These are phyloP conservation scores for Orbicella faveolata DNA, from an alignment of 64 coral and sea anemone species.

Conservation along the genomic window DNA sequence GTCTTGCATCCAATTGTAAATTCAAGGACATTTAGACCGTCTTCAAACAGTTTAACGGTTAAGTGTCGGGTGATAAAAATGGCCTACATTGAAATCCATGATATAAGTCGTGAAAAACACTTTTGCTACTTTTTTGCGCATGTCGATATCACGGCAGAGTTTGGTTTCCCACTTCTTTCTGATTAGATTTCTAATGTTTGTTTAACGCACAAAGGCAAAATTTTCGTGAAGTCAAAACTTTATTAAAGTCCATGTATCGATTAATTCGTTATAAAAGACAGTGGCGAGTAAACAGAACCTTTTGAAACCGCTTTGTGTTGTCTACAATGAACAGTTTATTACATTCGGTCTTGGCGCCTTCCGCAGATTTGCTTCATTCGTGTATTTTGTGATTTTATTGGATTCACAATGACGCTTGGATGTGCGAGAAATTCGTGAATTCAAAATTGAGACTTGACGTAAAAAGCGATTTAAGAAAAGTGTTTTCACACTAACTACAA, in stretches of 20 bases:
- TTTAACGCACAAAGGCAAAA: slow-evolving; percentile 89
- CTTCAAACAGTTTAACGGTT: slow-evolving; percentile 23
- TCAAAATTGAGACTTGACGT: not conserved
- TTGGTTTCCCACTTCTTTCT: slow-evolving; percentile 30
- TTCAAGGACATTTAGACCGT: slow-evolving; percentile 41
- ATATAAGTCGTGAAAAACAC: not conserved
- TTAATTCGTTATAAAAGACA: slow-evolving; percentile 77
- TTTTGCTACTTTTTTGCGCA: not conserved
- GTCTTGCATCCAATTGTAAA: slow-evolving; percentile 40
- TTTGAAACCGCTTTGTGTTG: slow-evolving; percentile 58
- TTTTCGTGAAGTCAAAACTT: slow-evolving; percentile 77
- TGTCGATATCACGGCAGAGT: not conserved
- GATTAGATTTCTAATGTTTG: slow-evolving; percentile 78
- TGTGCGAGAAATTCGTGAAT: slow-evolving; percentile 13
- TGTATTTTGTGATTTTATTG: slow-evolving; percentile 79
- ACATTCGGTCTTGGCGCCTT: slow-evolving; percentile 60
- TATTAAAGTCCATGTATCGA: slow-evolving; percentile 90
- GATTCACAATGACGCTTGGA: slow-evolving; percentile 36
- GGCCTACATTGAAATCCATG: not conserved
- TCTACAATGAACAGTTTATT: slow-evolving; percentile 70
- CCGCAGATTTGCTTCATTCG: slow-evolving; percentile 61
- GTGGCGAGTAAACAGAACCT: slow-evolving; percentile 73
- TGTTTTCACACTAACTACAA: not conserved
- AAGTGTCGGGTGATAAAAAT: not conserved
- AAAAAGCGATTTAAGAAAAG: not conserved